Conservation (phyloP, 2,797 vertebrate species). For the Bovichtus diacanthus region DNA sequence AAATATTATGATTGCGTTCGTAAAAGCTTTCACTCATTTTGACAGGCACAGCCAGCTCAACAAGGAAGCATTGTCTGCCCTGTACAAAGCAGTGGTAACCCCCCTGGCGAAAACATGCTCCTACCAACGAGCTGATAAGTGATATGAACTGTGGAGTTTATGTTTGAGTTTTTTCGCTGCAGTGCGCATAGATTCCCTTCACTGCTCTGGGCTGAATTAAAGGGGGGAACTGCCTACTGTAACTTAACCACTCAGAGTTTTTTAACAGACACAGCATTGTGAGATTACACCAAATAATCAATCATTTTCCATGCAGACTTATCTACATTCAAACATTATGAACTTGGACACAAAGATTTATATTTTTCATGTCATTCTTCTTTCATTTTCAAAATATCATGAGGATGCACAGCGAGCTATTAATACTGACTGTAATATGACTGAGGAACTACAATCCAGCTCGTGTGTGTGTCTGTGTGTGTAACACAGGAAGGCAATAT, state of each 20-base stretch:
- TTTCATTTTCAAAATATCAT: slow-evolving; percentile 6
- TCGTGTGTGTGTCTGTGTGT: not conserved
- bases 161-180: slow-evolving; percentile 37
- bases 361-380: not conserved
- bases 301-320: slow-evolving; percentile 1
- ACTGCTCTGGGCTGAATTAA: slow-evolving; percentile 21
- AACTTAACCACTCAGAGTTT: not conserved
- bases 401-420: slow-evolving; percentile 11
- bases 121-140: slow-evolving; percentile 75
- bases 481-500: not conserved
- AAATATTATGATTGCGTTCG: slow-evolving; percentile 71
- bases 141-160: slow-evolving; percentile 74
- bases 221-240: not conserved
- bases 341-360: slow-evolving; percentile 2
- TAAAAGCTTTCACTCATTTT: slow-evolving; percentile 73
- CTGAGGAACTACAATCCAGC: not conserved
- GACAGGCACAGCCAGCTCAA: slow-evolving; percentile 52
- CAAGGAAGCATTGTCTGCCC: slow-evolving; percentile 67
- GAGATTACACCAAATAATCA: slow-evolving; percentile 1
- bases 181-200: slow-evolving; percentile 35
- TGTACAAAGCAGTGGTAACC: slow-evolving; percentile 35
- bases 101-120: slow-evolving; percentile 57
- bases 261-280: slow-evolving; percentile 30
- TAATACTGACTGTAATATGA: not conserved
- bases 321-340: not conserved